A percentile compares a stretch with the other conserved stretches of the same genome.
phyloP scores from a whole-genome alignment of 2,797 vertebrate genomes.

The Petrocephalus schoutedeni region DNA sequence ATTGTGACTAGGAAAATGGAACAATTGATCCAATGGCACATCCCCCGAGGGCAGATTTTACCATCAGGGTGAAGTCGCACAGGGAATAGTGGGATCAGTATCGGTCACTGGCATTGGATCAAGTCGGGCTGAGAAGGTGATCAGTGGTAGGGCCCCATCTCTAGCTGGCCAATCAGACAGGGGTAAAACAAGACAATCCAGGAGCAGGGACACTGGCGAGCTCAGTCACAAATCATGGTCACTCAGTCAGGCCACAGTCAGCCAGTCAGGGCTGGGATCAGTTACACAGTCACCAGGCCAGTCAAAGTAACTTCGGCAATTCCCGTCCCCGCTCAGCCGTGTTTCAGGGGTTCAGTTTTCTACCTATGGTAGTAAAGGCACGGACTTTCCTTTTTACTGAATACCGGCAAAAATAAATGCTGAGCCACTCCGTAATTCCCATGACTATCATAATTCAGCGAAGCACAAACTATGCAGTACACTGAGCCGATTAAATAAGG shows the following conservation, averaged over 20 bases:
- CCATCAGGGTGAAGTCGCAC: not conserved
- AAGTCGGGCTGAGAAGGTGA: too few species aligned
- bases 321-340: not conserved
- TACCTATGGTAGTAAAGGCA: not conserved
- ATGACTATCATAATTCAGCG: too few species aligned
- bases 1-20: not conserved
- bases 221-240: not conserved
- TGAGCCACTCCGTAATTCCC: not conserved
- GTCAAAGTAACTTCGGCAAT: not conserved
- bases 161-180: too few species aligned
- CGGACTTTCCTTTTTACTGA: not conserved
- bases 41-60: not conserved
- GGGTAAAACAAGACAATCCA: too few species aligned
- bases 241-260: not conserved
- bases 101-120: too few species aligned
- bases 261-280: too few species aligned
- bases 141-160: not conserved
- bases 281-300: not conserved
- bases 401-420: not conserved
- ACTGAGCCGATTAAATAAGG: not conserved
- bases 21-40: not conserved
- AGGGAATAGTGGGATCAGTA: not conserved
- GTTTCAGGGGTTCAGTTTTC: not conserved
- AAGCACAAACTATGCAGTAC: too few species aligned
- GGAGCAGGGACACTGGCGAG: not conserved